Evolutionary conservation across 2,113 vertebrate species (phyloP).

Genomic region (Typhlomys cinereus): DNA sequence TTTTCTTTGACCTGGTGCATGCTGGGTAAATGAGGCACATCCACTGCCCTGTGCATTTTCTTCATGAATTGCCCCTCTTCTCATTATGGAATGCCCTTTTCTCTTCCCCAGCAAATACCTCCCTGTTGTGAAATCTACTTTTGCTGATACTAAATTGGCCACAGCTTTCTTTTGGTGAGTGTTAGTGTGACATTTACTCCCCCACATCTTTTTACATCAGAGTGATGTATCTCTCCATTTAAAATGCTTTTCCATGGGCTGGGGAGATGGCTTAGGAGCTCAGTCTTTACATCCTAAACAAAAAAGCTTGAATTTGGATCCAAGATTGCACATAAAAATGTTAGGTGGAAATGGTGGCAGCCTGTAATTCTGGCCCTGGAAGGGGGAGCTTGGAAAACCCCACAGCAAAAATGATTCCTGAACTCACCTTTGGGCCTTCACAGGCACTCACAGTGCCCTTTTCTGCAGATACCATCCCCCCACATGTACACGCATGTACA

Average conservation of each 20-base stretch:
- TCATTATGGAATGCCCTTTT: constrained; percentile 6
- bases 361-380: too few species aligned
- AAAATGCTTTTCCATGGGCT: background rate
- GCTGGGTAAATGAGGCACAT: background rate
- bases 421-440: too few species aligned
- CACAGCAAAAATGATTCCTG: too few species aligned
- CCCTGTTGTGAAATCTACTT: background rate
- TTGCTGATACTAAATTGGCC: background rate
- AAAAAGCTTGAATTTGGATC: too few species aligned
- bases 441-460: too few species aligned
- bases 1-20: background rate
- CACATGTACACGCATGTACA: too few species aligned
- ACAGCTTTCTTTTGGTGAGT: constrained; percentile 1
- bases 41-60: background rate
- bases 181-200: background rate
- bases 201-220: background rate
- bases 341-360: too few species aligned
- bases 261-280: too few species aligned
- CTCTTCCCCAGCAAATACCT: background rate
- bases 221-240: background rate
- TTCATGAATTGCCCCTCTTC: background rate
- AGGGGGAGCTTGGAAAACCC: too few species aligned
- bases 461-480: too few species aligned
- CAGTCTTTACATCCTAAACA: too few species aligned
- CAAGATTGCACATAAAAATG: too few species aligned